Conservation (phyloP, 1,140 invertebrate species). For the Pseudomyrmex dendroicus region DNA sequence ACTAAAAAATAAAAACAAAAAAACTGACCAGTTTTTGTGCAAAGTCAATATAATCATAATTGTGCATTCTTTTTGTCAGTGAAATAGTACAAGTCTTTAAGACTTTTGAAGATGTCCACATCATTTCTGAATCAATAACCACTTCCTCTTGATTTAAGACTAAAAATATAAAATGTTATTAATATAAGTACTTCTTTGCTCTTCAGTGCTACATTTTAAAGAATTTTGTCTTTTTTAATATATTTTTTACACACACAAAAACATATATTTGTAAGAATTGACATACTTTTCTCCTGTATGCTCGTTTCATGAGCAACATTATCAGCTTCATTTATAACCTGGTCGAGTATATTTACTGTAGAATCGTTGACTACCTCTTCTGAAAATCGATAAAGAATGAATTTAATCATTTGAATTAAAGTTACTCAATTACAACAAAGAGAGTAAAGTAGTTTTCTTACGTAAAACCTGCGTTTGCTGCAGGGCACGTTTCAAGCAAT, state of each 20-base stretch:
- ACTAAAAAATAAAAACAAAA: slow-evolving; percentile 43
- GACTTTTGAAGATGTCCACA: slow-evolving; percentile 78
- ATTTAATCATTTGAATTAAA: slow-evolving; percentile 15
- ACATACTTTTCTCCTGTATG: slow-evolving; percentile 74
- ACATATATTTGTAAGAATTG: background rate
- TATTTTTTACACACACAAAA: background rate
- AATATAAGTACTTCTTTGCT: slow-evolving; percentile 12
- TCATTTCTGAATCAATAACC: slow-evolving; percentile 81
- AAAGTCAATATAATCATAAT: slow-evolving; percentile 76
- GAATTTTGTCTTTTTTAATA: too few species aligned
- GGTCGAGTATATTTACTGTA: slow-evolving; percentile 66
- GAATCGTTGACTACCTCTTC: slow-evolving; percentile 54
- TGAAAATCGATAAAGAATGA: slow-evolving; percentile 34
- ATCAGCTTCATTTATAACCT: slow-evolving; percentile 70
- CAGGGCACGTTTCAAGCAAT: slow-evolving; percentile 50
- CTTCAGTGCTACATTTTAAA: background rate
- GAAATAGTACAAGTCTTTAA: slow-evolving; percentile 73
- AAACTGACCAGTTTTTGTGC: slow-evolving; percentile 75
- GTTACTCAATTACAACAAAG: background rate
- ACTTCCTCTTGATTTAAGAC: slow-evolving; percentile 77
- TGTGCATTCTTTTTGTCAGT: slow-evolving; percentile 74
- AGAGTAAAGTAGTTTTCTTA: slow-evolving; percentile 55
- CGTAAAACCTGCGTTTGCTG: slow-evolving; percentile 63
- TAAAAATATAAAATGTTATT: slow-evolving; percentile 52
- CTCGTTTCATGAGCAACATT: slow-evolving; percentile 70